These are phyloP conservation scores for Brachionichthys hirsutus DNA, from an alignment of 2,113 vertebrate genomes.

Conservation along the genomic window DNA sequence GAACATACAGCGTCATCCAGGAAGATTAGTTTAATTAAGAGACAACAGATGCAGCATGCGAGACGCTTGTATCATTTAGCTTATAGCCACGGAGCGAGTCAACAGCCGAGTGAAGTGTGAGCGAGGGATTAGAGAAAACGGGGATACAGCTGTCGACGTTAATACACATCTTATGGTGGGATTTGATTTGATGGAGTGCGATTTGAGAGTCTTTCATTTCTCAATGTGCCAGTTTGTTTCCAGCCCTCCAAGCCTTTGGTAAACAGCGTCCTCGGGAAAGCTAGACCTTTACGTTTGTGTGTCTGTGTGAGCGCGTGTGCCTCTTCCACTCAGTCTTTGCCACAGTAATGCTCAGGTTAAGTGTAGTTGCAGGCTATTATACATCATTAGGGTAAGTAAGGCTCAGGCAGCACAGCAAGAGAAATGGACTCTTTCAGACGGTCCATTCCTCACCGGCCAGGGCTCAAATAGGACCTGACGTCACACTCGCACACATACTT, in stretches of 20 bases:
- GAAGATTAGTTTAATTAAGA: constrained; percentile 65
- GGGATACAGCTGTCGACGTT: constrained; percentile 64
- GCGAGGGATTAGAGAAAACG: constrained; percentile 58
- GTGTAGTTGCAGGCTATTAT: constrained; percentile 94
- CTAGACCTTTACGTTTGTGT: constrained; percentile 41
- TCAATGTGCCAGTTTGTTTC: constrained; percentile 50
- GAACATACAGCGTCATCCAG: constrained; percentile 46
- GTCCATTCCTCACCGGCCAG: constrained; percentile 69
- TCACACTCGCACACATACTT: constrained; percentile 27
- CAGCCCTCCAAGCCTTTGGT: constrained; percentile 52
- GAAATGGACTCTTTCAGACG: constrained; percentile 80
- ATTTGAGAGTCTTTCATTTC: constrained; percentile 61
- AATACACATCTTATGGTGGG: constrained; percentile 50
- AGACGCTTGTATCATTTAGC: constrained; percentile 60
- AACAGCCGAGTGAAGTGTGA: constrained; percentile 60
- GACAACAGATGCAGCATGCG: constrained; percentile 67
- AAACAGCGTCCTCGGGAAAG: constrained; percentile 59
- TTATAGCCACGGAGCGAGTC: constrained; percentile 65
- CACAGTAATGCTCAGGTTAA: constrained; percentile 88
- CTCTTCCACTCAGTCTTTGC: constrained; percentile 75
- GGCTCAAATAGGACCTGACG: constrained; percentile 55
- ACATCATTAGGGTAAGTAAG: constrained; percentile 94
- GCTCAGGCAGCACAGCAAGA: constrained; percentile 81
- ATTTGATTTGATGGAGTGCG: constrained; percentile 63
- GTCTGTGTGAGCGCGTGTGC: constrained; percentile 19